Conservation (phyloP, 2,113 vertebrate genomes). For the Motacilla alba region DNA sequence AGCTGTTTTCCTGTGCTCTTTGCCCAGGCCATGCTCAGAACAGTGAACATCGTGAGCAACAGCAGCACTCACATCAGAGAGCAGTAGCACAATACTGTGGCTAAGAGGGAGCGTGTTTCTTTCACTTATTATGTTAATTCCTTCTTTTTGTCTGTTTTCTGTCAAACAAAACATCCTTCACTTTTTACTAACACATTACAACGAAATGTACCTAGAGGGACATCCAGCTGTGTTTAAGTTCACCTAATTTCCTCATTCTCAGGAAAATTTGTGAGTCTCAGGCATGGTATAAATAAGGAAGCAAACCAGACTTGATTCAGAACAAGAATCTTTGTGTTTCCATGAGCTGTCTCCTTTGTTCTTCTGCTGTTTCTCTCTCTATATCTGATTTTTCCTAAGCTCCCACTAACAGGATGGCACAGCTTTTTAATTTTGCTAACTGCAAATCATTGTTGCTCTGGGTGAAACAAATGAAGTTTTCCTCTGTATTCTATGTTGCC, state of each 20-base stretch:
- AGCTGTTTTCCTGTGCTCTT: neutral
- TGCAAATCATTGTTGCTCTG: neutral
- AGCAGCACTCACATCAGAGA: neutral
- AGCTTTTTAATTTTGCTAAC: neutral
- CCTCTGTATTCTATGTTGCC: neutral
- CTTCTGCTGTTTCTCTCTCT: neutral
- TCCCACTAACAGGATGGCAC: neutral
- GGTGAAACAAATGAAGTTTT: neutral
- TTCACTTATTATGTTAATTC: neutral
- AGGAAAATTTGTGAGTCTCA: neutral
- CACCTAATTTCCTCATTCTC: neutral
- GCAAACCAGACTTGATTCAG: neutral
- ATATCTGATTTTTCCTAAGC: neutral
- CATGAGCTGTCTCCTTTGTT: neutral
- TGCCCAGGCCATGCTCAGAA: neutral
- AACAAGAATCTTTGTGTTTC: neutral
- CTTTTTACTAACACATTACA: neutral
- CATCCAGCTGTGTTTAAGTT: slow-evolving; percentile 12
- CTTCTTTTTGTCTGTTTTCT: neutral
- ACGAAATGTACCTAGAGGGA: neutral
- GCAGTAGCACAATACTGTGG: neutral
- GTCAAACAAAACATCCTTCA: slow-evolving; percentile 1
- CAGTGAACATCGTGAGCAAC: neutral
- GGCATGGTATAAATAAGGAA: neutral
- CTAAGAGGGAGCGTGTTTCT: neutral